Base-by-base conservation (phyloP, 2,113 vertebrate species). In the Cyprinodon variegatus region DNA sequence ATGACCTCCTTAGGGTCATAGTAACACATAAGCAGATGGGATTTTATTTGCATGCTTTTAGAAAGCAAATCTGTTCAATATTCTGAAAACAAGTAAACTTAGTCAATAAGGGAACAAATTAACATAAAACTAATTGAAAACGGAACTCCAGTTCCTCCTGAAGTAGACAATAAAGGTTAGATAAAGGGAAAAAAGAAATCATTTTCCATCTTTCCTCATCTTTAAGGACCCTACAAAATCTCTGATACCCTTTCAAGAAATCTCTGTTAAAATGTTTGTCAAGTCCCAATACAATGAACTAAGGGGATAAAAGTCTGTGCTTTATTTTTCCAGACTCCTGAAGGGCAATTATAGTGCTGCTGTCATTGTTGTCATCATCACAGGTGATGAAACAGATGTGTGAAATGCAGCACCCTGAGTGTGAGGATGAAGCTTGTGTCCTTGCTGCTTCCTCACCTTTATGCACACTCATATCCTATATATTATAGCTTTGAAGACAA, bases 141-240 rank as follows among this genome's bases (percentile, higher is more conserved):
- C 22, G 36, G 17, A 17, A 61, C 61, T 76, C 65, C n/a, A 65
- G 36, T 11, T 41, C n/a, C 22, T 63, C 63, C 53, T 63, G 11
- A 61, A 46, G 20, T 53, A 9, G 36, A 41, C 10, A 0, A 1
- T 48, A 71, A 11, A 71, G 60, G 65, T 43, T 40, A 40, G 48
- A 53, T 45, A 2, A 45, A 38, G 17, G 17, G n/a, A 13, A 76
- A 59, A 69, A 6, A 41, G 22, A 62, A 74, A 83, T 76, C 29
- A 15, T 4, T 4, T 62, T 20, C 63, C 43, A 61, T 45, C 43
- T 45, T 45, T 11, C 43, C 43, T 45, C 11, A 7, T 29, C 29
- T 45, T 45, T 7, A 10, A 45, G 43, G 43, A 45, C 43, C n/a
- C 50, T 57, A 10, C 50, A 50, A 20, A 14, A 53, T 53, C 15